A percentile compares a stretch with the other conserved stretches of the same genome.
Evolutionary conservation across 30 jellyfish, hydroid and myxozoan species (phyloP).

Genomic region (Chironex yamaguchii): DNA sequence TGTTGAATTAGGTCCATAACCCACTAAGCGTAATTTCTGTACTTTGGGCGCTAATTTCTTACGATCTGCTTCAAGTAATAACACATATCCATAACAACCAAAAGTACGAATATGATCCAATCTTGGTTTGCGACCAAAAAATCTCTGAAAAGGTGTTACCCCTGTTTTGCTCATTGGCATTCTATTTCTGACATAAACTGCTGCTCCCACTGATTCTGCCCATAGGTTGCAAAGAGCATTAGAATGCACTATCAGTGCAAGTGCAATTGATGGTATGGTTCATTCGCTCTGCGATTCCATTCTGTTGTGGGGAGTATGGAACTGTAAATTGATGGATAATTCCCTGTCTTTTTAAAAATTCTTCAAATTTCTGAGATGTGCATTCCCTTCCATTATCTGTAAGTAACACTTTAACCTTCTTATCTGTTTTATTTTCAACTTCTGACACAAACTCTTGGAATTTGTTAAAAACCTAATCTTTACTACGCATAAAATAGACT

Average conservation of each 20-base stretch:
- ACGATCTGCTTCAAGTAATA: no score
- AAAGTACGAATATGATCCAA: no score
- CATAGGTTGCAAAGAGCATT: neutral
- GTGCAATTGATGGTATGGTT: neutral
- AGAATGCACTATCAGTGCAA: neutral
- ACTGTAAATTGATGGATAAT: neutral
- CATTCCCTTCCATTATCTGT: neutral
- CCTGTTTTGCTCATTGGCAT: no score
- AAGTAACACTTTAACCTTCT: neutral
- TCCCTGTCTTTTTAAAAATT: neutral
- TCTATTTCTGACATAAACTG: constrained; percentile 14
- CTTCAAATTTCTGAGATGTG: neutral
- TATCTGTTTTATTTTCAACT: neutral
- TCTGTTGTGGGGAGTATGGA: constrained; percentile 7
- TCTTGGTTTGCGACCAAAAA: no score
- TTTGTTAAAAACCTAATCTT: neutral
- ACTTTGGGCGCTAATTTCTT: no score
- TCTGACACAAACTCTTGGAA: neutral
- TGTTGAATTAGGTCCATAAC: no score
- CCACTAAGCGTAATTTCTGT: no score
- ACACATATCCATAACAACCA: no score
- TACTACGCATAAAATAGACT: neutral
- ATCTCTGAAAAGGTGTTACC: no score
- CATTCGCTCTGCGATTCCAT: constrained; percentile 2
- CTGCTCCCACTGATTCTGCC: constrained; percentile 23